phyloP scores from a whole-genome alignment of 2,797 vertebrate genomes.

The Clarias fuscus region DNA sequence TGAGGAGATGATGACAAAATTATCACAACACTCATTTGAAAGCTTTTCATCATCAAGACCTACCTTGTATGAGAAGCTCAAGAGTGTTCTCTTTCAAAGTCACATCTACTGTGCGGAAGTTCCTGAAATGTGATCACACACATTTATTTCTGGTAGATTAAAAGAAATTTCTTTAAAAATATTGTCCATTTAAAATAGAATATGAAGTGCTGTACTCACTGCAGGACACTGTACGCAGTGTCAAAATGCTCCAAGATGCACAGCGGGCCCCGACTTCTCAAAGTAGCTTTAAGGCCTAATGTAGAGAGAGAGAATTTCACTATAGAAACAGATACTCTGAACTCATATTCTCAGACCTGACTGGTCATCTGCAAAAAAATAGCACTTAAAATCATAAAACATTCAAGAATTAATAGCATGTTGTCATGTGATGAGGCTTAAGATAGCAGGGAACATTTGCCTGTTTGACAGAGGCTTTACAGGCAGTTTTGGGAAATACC shows the following conservation, averaged over 20 bases:
- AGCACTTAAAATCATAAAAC: not conserved
- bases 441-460: not conserved
- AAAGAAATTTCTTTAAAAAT: not conserved
- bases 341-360: not conserved
- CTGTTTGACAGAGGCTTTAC: not conserved
- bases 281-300: conserved; percentile 79
- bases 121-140: conserved; percentile 68
- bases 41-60: conserved; percentile 17
- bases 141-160: not conserved
- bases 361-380: not conserved
- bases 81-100: conserved; percentile 83
- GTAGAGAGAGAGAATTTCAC: not conserved
- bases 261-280: conserved; percentile 78
- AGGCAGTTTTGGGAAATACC: not conserved
- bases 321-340: not conserved
- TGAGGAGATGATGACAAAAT: not conserved
- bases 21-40: not conserved
- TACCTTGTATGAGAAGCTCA: conserved; percentile 86
- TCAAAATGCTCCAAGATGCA: conserved; percentile 91
- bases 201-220: conserved; percentile 75
- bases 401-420: not conserved
- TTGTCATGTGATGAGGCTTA: not conserved
- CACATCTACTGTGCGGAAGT: conserved; percentile 74
- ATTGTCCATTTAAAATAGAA: no score
- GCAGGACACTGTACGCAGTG: conserved; percentile 83